phyloP scores from a whole-genome alignment of 2,113 vertebrate genomes.

The Nibea coibor region DNA sequence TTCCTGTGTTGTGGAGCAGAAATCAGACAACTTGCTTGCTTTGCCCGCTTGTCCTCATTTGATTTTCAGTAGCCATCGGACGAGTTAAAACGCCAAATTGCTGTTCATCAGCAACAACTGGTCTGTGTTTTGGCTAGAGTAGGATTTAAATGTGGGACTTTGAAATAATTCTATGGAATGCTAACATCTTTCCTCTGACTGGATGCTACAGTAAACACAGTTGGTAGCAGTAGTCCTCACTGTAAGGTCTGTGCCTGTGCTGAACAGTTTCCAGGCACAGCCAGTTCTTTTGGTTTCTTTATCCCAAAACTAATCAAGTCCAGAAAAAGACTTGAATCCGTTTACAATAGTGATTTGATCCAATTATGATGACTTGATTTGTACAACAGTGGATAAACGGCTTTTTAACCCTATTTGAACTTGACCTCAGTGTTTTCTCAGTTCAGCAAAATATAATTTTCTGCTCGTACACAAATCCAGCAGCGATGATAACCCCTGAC shows the following conservation, averaged over 20 bases:
- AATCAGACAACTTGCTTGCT: background rate
- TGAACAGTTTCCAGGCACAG: constrained; percentile 31
- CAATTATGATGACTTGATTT: constrained; percentile 49
- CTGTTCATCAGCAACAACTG: background rate
- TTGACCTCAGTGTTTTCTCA: constrained; percentile 25
- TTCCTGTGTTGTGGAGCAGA: background rate
- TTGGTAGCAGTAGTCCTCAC: constrained; percentile 27
- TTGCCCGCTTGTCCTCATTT: background rate
- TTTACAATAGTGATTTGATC: constrained; percentile 43
- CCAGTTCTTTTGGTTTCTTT: constrained; percentile 37
- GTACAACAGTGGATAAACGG: constrained; percentile 22
- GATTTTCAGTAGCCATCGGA: constrained; percentile 4
- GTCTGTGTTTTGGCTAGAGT: background rate
- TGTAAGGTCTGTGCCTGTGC: constrained; percentile 13
- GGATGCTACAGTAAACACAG: constrained; percentile 4
- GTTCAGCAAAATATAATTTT: constrained; percentile 7
- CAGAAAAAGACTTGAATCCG: constrained; percentile 44
- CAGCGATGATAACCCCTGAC: constrained; percentile 38
- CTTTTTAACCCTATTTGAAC: constrained; percentile 16
- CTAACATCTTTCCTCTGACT: constrained; percentile 11
- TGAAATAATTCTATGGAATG: background rate
- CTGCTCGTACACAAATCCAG: constrained; percentile 5
- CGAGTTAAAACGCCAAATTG: background rate
- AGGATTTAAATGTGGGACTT: background rate
- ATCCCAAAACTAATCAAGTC: constrained; percentile 30